Evolutionary conservation across 2,797 vertebrate species (phyloP).

Genomic region (Potorous gilbertii): DNA sequence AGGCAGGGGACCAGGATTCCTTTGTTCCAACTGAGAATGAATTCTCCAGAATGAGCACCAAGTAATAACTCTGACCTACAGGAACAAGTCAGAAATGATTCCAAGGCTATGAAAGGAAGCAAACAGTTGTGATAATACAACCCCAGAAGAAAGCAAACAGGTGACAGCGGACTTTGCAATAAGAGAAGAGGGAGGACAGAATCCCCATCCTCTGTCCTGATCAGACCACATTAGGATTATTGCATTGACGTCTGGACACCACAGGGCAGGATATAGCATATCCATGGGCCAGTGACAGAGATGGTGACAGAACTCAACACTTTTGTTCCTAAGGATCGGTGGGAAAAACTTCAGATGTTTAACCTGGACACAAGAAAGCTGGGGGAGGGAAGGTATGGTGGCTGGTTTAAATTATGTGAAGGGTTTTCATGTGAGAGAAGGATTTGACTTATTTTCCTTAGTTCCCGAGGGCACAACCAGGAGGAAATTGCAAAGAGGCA

Average conservation of each 20-base stretch:
- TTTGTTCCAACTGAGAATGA: slow-evolving; percentile 65
- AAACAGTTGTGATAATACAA: slow-evolving; percentile 73
- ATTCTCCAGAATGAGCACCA: slow-evolving; percentile 90
- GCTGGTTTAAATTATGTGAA: neutral
- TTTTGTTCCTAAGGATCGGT: neutral
- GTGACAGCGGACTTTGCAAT: neutral
- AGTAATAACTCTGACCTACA: slow-evolving; percentile 87
- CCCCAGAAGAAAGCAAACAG: neutral
- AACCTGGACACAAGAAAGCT: neutral
- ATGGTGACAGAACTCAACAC: neutral
- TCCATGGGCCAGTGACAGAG: neutral
- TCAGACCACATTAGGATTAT: neutral
- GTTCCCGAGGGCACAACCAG: neutral
- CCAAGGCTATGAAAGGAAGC: slow-evolving; percentile 89
- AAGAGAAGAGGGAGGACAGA: neutral
- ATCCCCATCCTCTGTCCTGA: too few relatives aligned
- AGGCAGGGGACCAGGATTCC: neutral
- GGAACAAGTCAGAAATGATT: slow-evolving; percentile 92
- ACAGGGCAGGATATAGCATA: neutral
- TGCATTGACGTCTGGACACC: neutral
- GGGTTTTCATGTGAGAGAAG: neutral
- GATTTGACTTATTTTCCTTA: slow-evolving; percentile 17
- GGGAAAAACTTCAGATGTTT: neutral
- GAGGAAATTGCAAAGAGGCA: neutral
- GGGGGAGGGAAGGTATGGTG: neutral